phyloP scores from a whole-genome alignment of 2,797 vertebrate genomes.

The Carduelis carduelis region DNA sequence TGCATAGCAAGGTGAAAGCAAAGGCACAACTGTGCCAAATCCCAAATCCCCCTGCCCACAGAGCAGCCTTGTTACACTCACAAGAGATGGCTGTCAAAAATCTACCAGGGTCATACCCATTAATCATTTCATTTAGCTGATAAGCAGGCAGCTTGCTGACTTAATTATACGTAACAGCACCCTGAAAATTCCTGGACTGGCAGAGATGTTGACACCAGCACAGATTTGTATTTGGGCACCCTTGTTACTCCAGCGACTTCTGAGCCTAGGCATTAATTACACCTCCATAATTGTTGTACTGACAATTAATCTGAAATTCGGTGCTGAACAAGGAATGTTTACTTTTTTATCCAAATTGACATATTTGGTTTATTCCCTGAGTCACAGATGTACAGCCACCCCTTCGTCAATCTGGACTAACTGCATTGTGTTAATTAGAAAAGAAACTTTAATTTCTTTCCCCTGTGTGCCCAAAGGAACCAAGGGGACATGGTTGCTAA shows the following conservation, averaged over 20 bases:
- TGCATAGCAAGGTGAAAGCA: constrained; percentile 48
- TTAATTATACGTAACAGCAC: constrained; percentile 55
- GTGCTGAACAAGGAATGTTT: constrained; percentile 22
- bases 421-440: constrained; percentile 52
- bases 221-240: constrained; percentile 26
- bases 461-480: background rate
- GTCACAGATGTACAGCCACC: constrained; percentile 40
- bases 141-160: constrained; percentile 45
- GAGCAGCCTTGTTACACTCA: background rate
- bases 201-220: constrained; percentile 35
- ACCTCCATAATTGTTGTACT: constrained; percentile 52
- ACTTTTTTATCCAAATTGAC: constrained; percentile 41
- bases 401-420: constrained; percentile 7
- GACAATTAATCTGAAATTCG: constrained; percentile 58
- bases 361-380: constrained; percentile 58
- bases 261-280: constrained; percentile 58
- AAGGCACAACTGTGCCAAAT: too few relatives aligned
- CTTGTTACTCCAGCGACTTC: constrained; percentile 43
- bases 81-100: constrained; percentile 13
- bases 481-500: constrained; percentile 21
- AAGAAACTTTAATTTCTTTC: constrained; percentile 48
- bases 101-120: background rate
- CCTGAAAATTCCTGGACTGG: constrained; percentile 20
- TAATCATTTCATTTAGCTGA: constrained; percentile 60
- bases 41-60: background rate